phyloP scores from a whole-genome alignment of 2,888 invertebrate genomes.

The Metellina segmentata region DNA sequence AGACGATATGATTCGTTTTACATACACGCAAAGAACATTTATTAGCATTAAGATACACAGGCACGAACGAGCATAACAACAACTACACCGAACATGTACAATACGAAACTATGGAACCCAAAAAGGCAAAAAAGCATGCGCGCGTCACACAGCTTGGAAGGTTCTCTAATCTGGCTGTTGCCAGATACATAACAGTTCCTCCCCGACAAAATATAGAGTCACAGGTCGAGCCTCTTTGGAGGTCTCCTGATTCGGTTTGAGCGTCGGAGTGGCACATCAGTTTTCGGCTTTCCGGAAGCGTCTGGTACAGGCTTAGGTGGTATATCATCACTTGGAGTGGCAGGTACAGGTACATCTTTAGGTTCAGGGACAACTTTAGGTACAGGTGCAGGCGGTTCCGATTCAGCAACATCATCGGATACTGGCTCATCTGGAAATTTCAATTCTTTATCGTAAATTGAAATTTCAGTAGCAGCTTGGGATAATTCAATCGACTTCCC shows the following conservation, averaged over 20 bases:
- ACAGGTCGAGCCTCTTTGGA: constrained; percentile 53
- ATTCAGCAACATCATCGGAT: constrained; percentile 56
- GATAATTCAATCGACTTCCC: constrained; percentile 52
- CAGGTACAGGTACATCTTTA: no score
- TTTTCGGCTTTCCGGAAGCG: no score
- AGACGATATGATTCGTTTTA: no score
- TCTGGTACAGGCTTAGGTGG: no score
- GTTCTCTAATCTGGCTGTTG: constrained; percentile 59
- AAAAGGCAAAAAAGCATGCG: constrained; percentile 20
- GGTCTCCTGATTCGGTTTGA: no score
- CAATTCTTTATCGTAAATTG: constrained; percentile 55
- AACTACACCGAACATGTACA: constrained; percentile 52
- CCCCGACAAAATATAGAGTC: constrained; percentile 56
- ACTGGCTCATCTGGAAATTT: constrained; percentile 49
- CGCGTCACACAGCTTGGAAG: constrained; percentile 61
- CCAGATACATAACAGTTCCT: constrained; percentile 61
- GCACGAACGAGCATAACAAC: constrained; percentile 55
- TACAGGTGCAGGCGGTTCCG: constrained; percentile 51
- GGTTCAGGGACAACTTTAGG: constrained; percentile 25
- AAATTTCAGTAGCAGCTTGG: constrained; percentile 51
- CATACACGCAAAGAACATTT: constrained; percentile 52
- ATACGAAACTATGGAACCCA: constrained; percentile 2
- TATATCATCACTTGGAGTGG: no score
- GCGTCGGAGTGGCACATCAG: no score
- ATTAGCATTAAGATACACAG: constrained; percentile 57